A percentile compares a stretch with the other conserved stretches of the same genome.
These are phyloP conservation scores for Elaeidobius kamerunicus DNA, from an alignment of 2,888 invertebrate genomes.

Conservation along the genomic window DNA sequence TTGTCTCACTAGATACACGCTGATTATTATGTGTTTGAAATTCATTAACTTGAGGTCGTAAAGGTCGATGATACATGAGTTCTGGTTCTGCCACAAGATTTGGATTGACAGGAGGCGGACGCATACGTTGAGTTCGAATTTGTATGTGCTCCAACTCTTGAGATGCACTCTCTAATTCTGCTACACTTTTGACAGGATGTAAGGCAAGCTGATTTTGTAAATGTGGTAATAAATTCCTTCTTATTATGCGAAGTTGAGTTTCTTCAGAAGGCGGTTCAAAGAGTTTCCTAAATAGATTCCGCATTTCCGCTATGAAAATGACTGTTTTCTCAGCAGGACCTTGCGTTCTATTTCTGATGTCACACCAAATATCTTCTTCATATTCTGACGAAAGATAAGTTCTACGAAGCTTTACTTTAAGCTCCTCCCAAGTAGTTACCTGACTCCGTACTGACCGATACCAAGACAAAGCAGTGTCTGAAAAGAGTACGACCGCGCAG, in stretches of 20 bases:
- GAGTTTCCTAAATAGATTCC: conserved; percentile 11
- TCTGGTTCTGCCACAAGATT: too few species aligned
- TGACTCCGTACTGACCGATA: conserved; percentile 1
- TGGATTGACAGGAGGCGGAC: too few species aligned
- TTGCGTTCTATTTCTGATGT: conserved; percentile 20
- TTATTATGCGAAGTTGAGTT: conserved; percentile 8
- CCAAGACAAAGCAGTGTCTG: conserved; percentile 26
- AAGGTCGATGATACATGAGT: too few species aligned
- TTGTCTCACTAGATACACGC: too few species aligned
- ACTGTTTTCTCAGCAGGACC: conserved; percentile 9
- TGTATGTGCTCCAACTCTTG: too few species aligned
- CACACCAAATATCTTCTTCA: conserved; percentile 12
- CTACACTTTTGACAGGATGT: background rate
- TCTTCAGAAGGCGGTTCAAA: background rate
- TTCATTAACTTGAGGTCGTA: too few species aligned
- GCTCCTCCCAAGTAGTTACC: conserved; percentile 11
- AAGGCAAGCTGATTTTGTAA: conserved; percentile 4
- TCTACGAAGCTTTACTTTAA: background rate
- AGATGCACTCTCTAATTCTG: too few species aligned
- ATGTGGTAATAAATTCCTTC: conserved; percentile 17
- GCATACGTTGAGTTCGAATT: too few species aligned
- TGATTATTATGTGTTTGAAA: too few species aligned
- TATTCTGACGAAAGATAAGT: conserved; percentile 16
- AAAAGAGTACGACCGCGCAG: conserved; percentile 32
- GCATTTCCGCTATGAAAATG: conserved; percentile 13